phyloP scores from a whole-genome alignment of 2,113 vertebrate species.

The Calidris pugnax region DNA sequence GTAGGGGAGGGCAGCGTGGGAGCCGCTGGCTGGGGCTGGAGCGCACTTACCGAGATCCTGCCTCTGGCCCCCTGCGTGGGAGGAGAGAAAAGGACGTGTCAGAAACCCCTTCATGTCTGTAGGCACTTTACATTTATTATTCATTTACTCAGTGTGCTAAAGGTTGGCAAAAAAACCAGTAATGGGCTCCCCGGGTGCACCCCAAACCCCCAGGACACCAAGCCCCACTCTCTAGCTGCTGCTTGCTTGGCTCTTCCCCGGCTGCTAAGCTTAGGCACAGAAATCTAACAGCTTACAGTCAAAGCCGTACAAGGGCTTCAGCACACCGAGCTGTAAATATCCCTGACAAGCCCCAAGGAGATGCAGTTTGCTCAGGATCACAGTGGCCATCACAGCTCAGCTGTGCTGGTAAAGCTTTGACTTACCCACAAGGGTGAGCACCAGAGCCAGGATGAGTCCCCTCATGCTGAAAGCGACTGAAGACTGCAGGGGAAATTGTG shows the following conservation, averaged over 20 bases:
- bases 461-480: conserved; percentile 77
- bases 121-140: not conserved
- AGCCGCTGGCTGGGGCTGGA: not conserved
- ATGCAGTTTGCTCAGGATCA: not conserved
- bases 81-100: not conserved
- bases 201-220: not conserved
- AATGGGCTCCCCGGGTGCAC: not conserved
- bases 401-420: not conserved
- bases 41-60: conserved; percentile 29
- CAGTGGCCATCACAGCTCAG: not conserved
- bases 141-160: not conserved
- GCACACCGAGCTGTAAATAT: not conserved
- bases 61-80: conserved; percentile 50
- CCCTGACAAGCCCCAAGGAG: not conserved
- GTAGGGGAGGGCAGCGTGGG: not conserved
- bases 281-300: not conserved
- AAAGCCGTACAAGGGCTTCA: not conserved
- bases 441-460: conserved; percentile 74
- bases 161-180: not conserved
- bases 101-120: not conserved
- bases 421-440: conserved; percentile 49
- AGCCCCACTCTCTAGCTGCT: not conserved
- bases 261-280: not conserved
- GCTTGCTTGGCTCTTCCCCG: not conserved
- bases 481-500: not conserved